Percentiles rank a stretch among this genome's conserved stretches.
These are phyloP conservation scores for Meiosimyza platycephala DNA, from an alignment of 2,888 invertebrate genomes.

Conservation along the genomic window DNA sequence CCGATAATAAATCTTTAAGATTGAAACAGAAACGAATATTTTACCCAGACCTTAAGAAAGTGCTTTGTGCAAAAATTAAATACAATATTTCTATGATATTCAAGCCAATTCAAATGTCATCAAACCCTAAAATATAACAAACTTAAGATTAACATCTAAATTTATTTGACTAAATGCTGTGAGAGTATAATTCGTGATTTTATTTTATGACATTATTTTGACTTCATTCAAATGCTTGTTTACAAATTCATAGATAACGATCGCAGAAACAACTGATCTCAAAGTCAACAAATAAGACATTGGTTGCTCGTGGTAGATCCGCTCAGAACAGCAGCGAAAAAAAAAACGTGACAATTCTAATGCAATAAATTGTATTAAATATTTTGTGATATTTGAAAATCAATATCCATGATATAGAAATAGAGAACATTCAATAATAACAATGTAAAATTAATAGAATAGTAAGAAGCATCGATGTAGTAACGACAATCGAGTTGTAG, in stretches of 20 bases:
- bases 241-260: neutral
- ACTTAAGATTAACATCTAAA: conserved; percentile 18
- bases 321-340: neutral
- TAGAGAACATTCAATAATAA: neutral
- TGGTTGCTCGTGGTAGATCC: neutral
- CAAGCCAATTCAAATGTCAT: neutral
- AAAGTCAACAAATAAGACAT: conserved; percentile 14
- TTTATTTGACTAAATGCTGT: neutral
- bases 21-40: no score
- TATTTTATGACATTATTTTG: conserved; percentile 16
- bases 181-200: conserved; percentile 19
- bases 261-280: neutral
- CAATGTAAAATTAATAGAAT: neutral
- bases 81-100: no score
- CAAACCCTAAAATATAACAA: neutral
- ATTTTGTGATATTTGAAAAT: neutral
- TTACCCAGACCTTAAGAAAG: no score
- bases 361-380: conserved; percentile 1
- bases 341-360: conserved; percentile 24
- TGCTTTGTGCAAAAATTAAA: no score
- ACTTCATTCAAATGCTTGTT: conserved; percentile 5
- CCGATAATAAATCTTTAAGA: no score
- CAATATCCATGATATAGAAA: neutral
- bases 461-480: neutral
- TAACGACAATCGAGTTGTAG: conserved; percentile 11